Evolutionary conservation across 2,113 vertebrate species (phyloP), one percentile per base, ranked within the genome.

Genomic region (Craseonycteris thonglongyai): DNA sequence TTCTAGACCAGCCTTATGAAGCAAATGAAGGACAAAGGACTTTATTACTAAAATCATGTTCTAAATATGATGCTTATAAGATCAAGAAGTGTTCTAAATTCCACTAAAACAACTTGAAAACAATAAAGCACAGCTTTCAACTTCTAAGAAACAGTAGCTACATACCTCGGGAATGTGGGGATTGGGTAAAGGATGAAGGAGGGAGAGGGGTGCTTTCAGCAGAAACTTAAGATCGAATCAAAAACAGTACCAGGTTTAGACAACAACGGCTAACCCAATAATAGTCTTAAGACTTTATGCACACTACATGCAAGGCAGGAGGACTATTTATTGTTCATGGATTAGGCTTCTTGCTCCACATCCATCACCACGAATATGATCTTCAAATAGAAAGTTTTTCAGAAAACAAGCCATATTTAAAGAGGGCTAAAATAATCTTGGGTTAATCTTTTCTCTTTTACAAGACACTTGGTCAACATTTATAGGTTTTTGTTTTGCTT

Each of bases 391-490:
- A 74, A 88, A 78, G 21, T 24, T 83, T 58, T 82, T 79, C 40
- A 90, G 63, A 40, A 93, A 93, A 90, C 30, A 95, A 92, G 65
- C 3, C 74, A 3, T 54, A 75, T 28, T 83, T 83, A 68, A 83
- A 61, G 49, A 92, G 30, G 33, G 6, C 6, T 88, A 68, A 88
- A 84, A 80, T 88, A 91, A 84, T 84, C 59, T 81, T 56, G 51
- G 14, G 65, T 90, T 93, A 54, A 40, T 38, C 47, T 94, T 96
- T 82, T 74, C 40, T 86, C 21, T 69, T 94, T 91, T 49, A 90
- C 5, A 65, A 87, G 91, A 82, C 38, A 83, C 45, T 51, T 56
- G n/a, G 58, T 75, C 68, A 87, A 95, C 26, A 82, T 54, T 51
- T 84, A 28, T 28, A 85, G 42, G n/a, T n/a, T n/a, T n/a, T n/a